Evolutionary conservation across 2,888 invertebrate species (phyloP).

Genomic region (Erebia epiphron): DNA sequence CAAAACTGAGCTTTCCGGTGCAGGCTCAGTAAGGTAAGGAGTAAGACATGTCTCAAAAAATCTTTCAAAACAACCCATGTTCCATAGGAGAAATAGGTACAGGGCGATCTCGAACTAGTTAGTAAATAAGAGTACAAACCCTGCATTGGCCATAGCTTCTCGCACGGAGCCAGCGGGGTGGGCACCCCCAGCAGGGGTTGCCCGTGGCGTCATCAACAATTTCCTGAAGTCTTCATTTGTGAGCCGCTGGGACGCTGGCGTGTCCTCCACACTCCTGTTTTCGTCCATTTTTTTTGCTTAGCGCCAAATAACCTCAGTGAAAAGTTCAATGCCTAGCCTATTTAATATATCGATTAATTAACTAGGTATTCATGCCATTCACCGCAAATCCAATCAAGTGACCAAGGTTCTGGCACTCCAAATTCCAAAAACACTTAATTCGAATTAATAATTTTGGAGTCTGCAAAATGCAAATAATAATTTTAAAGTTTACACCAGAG

Average conservation of each 20-base stretch:
- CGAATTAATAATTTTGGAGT: too few relatives aligned
- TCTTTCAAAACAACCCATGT: not conserved
- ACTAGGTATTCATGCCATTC: not conserved
- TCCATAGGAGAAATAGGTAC: too few relatives aligned
- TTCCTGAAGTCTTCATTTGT: slow-evolving; percentile 99
- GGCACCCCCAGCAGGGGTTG: slow-evolving; percentile 83
- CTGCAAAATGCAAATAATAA: too few relatives aligned
- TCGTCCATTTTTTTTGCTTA: slow-evolving; percentile 68
- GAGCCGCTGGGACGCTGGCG: slow-evolving; percentile 89
- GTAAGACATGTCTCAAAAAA: not conserved
- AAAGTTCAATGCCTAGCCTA: not conserved
- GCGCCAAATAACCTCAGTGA: not conserved
- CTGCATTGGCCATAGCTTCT: slow-evolving; percentile 87
- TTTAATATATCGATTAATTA: not conserved
- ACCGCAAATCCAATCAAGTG: not conserved
- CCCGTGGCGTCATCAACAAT: slow-evolving; percentile 96
- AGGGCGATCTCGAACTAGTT: not conserved
- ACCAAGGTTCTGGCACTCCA: too few relatives aligned
- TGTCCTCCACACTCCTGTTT: slow-evolving; percentile 77
- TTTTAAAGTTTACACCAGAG: too few relatives aligned
- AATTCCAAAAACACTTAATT: too few relatives aligned
- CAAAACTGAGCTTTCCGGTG: too few relatives aligned
- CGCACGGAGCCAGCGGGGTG: slow-evolving; percentile 84
- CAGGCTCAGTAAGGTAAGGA: too few relatives aligned
- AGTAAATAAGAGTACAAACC: slow-evolving; percentile 53